Conservation (phyloP, 2,113 vertebrate genomes). For the Isichthys henryi region DNA sequence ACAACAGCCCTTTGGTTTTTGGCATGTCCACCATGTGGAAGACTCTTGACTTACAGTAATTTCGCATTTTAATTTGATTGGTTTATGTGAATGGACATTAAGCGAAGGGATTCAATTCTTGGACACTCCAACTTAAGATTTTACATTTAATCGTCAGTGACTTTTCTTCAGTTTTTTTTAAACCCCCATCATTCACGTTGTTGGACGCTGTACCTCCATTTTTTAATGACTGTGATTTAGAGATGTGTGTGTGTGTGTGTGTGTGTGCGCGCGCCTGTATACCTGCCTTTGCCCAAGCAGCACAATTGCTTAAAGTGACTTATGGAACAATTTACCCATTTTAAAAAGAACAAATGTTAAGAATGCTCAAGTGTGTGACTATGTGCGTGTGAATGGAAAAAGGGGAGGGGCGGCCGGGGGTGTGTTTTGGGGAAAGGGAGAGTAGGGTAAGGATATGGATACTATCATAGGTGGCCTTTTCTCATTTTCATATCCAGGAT, state of each 20-base stretch:
- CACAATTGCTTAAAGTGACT: constrained; percentile 10
- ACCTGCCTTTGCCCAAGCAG: neutral
- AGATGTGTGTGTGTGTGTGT: neutral
- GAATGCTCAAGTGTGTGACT: neutral
- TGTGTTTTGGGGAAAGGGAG: neutral
- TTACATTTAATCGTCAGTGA: constrained; percentile 23
- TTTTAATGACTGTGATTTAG: constrained; percentile 9
- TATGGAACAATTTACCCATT: neutral
- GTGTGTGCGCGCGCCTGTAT: constrained; percentile 5
- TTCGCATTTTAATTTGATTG: constrained; percentile 46
- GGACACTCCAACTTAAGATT: constrained; percentile 25
- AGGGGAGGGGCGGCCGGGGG: neutral
- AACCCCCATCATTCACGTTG: constrained; percentile 38
- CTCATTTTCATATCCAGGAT: neutral
- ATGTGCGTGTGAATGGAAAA: neutral
- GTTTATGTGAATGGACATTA: constrained; percentile 43
- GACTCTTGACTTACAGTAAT: constrained; percentile 60
- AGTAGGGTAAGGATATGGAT: neutral
- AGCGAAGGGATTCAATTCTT: constrained; percentile 40
- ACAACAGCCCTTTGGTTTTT: constrained; percentile 61
- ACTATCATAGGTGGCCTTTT: neutral
- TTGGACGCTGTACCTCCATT: constrained; percentile 25
- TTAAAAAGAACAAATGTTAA: neutral
- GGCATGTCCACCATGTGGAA: constrained; percentile 47
- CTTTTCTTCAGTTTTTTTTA: constrained; percentile 29